Evolutionary conservation across 2,113 vertebrate species (phyloP).

Genomic region (Chlorodrepanis virens): DNA sequence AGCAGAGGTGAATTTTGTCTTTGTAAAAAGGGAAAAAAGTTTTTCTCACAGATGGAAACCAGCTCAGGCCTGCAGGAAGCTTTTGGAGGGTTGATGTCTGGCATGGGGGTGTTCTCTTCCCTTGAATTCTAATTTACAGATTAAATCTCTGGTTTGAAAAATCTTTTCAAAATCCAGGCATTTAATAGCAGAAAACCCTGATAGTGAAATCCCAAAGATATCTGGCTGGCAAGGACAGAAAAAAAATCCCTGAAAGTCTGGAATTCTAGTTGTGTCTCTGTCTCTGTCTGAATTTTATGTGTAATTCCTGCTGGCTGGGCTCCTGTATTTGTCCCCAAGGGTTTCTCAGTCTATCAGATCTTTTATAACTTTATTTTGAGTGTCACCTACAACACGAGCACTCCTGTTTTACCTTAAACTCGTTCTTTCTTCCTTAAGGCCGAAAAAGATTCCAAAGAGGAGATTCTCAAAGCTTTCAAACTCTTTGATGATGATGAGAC

Average conservation of each 20-base stretch:
- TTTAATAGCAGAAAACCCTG: neutral
- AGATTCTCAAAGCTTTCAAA: constrained; percentile 93
- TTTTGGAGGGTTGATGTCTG: neutral
- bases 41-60: neutral
- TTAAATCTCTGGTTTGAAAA: neutral
- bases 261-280: neutral
- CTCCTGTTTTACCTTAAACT: neutral
- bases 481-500: constrained; percentile 94
- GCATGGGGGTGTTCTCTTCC: neutral
- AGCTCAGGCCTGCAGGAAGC: neutral
- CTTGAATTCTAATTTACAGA: neutral
- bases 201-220: neutral
- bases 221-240: neutral
- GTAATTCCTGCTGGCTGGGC: neutral
- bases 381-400: neutral
- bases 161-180: neutral
- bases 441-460: constrained; percentile 94
- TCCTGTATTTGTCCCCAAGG: neutral
- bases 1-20: neutral
- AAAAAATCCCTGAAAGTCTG: neutral
- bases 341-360: neutral
- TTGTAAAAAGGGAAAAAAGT: neutral
- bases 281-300: neutral
- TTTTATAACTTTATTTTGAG: neutral
- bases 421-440: constrained; percentile 61